Evolutionary conservation across 2,888 invertebrate species (phyloP), one percentile per base, ranked within the genome.

Genomic region (Pediacus dermestoides): DNA sequence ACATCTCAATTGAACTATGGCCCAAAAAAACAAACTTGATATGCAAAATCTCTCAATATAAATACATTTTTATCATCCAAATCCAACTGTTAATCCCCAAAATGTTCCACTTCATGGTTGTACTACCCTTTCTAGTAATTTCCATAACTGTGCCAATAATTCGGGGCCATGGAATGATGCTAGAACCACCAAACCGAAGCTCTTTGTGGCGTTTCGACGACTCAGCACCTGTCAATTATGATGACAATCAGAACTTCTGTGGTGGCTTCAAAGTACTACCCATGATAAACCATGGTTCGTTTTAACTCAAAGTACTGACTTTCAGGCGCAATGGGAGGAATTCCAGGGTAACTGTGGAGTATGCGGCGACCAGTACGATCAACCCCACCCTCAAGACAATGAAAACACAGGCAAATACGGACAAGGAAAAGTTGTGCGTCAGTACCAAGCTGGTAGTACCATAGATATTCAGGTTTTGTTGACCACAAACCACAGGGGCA

Each of bases 201-300:
- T 71, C 73, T 16, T 64, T 73, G 8, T 75, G 74, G 72, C 60
- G 74, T 27, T 62, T 61, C 30, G 67, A 70, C 9, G 67, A 60
- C 34, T 37, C 55, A 2, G 67, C 67, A 3, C 72, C 72, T 1
- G 46, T 51, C 2, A 74, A 75, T 58, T 75, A 70, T 50, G 58
- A 72, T 30, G 76, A 76, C 46, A 71, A 72, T 44, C 60, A 65
- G 33, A 63, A 70, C 32, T 74, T 58, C 44, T 76, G 76, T 48
- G 76, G 76, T 2, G 74, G 74, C 42, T 28, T 11, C 28, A 28
- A 28, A 4, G 11, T 4, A 14, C 4, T 13, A 28, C 13, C 4
- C n/a, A 9, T 11, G 28, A 14, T 13, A n/a, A n/a, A n/a, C n/a
- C n/a, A n/a, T n/a, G n/a, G n/a, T n/a, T n/a, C n/a, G n/a, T n/a